phyloP scores from a whole-genome alignment of 1,140 invertebrate genomes.

The Mycetomoellerius zeteki region DNA sequence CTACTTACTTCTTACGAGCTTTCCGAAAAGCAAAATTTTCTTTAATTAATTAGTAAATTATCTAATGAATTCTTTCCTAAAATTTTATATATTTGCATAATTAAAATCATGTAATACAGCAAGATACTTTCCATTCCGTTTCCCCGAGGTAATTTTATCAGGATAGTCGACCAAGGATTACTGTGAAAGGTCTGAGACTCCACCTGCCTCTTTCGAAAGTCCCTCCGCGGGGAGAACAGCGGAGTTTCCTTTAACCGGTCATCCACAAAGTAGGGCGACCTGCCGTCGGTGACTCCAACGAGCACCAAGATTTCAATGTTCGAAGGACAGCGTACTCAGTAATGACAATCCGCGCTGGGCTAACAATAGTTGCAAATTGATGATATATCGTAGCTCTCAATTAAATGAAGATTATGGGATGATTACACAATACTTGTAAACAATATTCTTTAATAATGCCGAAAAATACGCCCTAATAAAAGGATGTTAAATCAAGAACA shows the following conservation, averaged over 20 bases:
- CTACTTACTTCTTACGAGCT: neutral
- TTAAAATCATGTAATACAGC: neutral
- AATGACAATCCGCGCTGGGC: neutral
- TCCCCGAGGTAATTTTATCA: neutral
- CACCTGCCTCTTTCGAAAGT: constrained; percentile 49
- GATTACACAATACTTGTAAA: neutral
- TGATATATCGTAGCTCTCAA: neutral
- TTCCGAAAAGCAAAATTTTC: neutral
- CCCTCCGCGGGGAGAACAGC: constrained; percentile 24
- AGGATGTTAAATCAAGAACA: neutral
- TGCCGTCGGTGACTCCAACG: constrained; percentile 21
- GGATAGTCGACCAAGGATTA: constrained; percentile 34
- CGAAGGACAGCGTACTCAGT: constrained; percentile 6
- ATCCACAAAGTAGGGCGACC: constrained; percentile 42
- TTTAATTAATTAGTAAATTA: neutral
- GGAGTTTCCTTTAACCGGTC: constrained; percentile 53
- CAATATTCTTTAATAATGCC: neutral
- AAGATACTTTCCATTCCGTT: constrained; percentile 19
- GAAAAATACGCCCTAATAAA: neutral
- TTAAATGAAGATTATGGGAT: neutral
- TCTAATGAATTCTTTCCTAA: neutral
- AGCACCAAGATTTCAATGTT: constrained; percentile 41
- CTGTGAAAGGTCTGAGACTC: constrained; percentile 40
- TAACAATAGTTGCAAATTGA: neutral
- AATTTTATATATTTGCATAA: constrained; percentile 1